Evolutionary conservation across 2,797 vertebrate genomes (phyloP).

Genomic region (Oreochromis mossambicus): DNA sequence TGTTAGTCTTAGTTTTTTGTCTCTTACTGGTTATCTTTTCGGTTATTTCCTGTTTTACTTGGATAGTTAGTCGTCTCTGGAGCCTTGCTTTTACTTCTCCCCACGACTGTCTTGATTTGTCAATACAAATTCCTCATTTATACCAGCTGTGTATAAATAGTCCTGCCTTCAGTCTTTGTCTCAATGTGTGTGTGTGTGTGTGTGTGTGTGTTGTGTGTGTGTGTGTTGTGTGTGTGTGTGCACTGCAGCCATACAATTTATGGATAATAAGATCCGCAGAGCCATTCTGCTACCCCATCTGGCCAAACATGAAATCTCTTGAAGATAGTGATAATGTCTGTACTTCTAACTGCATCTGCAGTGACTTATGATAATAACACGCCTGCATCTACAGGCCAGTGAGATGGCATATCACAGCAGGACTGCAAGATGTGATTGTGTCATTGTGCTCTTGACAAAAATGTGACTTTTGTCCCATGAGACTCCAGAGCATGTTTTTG

Average conservation of each 20-base stretch:
- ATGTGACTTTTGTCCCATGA: neutral
- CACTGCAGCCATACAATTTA: neutral
- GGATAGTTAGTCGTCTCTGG: neutral
- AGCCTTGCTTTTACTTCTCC: neutral
- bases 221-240: too few relatives aligned
- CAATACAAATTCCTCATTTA: neutral
- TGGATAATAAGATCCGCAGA: neutral
- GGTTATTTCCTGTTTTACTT: neutral
- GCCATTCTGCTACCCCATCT: neutral
- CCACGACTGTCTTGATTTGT: neutral
- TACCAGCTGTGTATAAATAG: neutral
- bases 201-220: neutral
- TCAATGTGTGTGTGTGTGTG: neutral
- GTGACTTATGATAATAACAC: neutral
- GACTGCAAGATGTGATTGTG: neutral
- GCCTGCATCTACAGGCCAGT: neutral
- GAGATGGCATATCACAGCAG: neutral
- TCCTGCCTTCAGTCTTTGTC: neutral
- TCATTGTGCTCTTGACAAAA: neutral
- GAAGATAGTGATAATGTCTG: neutral
- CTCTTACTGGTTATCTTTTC: neutral
- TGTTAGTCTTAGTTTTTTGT: neutral
- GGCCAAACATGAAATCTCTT: neutral
- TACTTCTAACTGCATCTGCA: neutral
- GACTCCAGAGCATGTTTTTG: neutral